Conservation (phyloP, 1,140 invertebrate genomes). For the Plutomurus gul region DNA sequence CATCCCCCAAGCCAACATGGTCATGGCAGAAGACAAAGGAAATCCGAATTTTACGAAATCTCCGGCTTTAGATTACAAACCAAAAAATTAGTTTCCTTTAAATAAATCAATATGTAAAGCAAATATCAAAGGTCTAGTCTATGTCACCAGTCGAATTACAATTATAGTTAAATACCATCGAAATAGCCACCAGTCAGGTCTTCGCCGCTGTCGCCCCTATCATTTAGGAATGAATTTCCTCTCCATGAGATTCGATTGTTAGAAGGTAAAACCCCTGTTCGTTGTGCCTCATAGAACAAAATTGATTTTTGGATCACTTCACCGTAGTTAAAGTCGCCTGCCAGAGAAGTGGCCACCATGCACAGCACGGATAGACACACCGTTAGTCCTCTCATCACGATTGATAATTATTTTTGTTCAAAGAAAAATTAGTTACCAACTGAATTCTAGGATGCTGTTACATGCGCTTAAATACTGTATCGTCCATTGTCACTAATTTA, state of each 20-base stretch:
- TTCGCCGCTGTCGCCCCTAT: constrained; percentile 55
- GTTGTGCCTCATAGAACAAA: constrained; percentile 60
- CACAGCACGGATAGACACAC: neutral
- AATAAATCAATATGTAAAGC: no score
- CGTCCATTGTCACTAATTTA: no score
- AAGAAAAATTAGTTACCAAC: neutral
- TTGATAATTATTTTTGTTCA: neutral
- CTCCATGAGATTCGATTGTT: constrained; percentile 57
- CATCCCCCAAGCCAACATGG: constrained; percentile 58
- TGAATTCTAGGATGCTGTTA: neutral
- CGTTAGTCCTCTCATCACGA: neutral
- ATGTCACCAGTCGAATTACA: no score
- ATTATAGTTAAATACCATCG: constrained; percentile 55
- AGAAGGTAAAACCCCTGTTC: constrained; percentile 56
- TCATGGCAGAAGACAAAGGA: constrained; percentile 58
- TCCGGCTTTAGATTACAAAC: constrained; percentile 58
- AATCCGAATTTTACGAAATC: constrained; percentile 61
- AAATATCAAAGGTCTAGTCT: no score
- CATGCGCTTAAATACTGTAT: no score
- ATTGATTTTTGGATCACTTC: constrained; percentile 57
- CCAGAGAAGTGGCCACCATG: neutral
- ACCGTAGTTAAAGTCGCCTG: constrained; percentile 49
- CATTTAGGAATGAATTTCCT: constrained; percentile 57
- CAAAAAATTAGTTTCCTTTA: constrained; percentile 40
- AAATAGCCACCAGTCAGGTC: constrained; percentile 60